Conservation (phyloP, 2,888 invertebrate species). For the Drosophila acutilabella region DNA sequence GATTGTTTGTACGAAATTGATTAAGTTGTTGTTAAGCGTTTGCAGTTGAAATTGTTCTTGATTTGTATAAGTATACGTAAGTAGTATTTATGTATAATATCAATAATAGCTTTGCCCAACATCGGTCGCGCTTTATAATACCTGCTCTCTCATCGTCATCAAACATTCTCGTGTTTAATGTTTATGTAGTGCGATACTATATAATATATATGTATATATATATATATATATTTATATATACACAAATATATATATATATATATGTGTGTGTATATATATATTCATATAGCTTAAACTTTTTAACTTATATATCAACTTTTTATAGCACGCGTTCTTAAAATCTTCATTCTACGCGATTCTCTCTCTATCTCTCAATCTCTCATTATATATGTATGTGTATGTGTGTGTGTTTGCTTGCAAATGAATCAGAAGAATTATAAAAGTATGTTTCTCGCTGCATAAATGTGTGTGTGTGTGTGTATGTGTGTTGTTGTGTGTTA, state of each 20-base stretch:
- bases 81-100: constrained; percentile 1
- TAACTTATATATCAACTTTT: constrained; percentile 73
- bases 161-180: constrained; percentile 42
- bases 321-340: constrained; percentile 66
- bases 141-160: constrained; percentile 43
- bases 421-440: constrained; percentile 68
- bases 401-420: constrained; percentile 57
- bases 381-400: constrained; percentile 19
- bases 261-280: constrained; percentile 46
- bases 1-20: constrained; percentile 28
- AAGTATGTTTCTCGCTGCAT: constrained; percentile 27
- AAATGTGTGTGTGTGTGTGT: constrained; percentile 36
- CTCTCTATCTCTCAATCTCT: constrained; percentile 31
- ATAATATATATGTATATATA: constrained; percentile 27
- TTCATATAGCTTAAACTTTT: constrained; percentile 66
- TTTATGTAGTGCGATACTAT: constrained; percentile 23
- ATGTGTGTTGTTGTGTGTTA: constrained; percentile 45
- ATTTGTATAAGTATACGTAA: constrained; percentile 25
- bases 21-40: constrained; percentile 33
- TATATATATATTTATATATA: constrained; percentile 28
- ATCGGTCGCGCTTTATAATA: constrained; percentile 67
- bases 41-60: constrained; percentile 27
- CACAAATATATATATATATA: constrained; percentile 33
- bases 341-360: constrained; percentile 59
- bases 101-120: constrained; percentile 51